Percentiles rank a stretch among this genome's conserved stretches.
Conservation (phyloP, 2,797 vertebrate species). For the Urophycis tenuis region DNA sequence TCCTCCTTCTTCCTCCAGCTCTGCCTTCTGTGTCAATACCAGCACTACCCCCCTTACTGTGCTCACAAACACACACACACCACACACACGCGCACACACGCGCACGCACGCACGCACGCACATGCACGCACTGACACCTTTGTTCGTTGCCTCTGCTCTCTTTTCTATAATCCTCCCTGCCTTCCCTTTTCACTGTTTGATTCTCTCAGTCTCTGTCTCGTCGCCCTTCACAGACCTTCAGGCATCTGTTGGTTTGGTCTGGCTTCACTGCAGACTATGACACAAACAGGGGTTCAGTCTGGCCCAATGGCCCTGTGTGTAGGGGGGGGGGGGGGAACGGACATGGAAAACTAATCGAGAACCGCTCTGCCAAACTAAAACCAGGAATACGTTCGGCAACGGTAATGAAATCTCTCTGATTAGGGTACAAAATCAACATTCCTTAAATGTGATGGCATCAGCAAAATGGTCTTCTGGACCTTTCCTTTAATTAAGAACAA, state of each 20-base stretch:
- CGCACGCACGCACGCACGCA: background rate
- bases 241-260: conserved; percentile 40
- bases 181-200: background rate
- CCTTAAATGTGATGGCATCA: background rate
- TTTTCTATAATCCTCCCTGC: background rate
- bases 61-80: background rate
- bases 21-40: background rate
- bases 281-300: conserved; percentile 18
- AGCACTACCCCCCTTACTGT: background rate
- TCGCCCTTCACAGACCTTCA: conserved; percentile 47
- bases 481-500: background rate
- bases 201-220: conserved; percentile 24
- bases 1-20: conserved; percentile 30
- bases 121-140: background rate
- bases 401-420: background rate
- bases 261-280: conserved; percentile 31
- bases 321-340: background rate
- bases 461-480: background rate
- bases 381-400: background rate
- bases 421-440: background rate
- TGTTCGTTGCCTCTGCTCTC: background rate
- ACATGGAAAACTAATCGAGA: background rate
- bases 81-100: conserved; percentile 1
- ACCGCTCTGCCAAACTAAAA: background rate
- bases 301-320: background rate